Percentiles rank a stretch among this genome's conserved stretches.
phyloP scores from a whole-genome alignment of 2,797 vertebrate genomes.

The Rousettus madagascariensis region DNA sequence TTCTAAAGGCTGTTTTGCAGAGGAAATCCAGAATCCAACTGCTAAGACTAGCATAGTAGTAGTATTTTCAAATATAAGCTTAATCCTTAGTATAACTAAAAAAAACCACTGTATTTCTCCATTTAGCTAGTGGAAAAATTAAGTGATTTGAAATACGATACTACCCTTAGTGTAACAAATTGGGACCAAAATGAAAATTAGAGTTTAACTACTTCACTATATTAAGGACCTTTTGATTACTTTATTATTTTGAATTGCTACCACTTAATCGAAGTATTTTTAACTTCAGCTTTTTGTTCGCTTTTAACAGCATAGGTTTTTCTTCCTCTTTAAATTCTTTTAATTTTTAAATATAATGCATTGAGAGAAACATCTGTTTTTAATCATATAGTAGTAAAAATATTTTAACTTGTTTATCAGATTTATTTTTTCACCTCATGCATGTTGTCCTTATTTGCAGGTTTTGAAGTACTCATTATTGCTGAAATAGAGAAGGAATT shows the following conservation, averaged over 20 bases:
- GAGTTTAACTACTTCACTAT: not conserved
- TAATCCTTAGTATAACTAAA: constrained; percentile 26
- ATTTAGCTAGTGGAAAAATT: not conserved
- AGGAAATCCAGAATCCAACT: constrained; percentile 23
- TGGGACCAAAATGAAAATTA: constrained; percentile 37
- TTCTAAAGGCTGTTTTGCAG: not conserved
- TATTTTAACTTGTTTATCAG: constrained; percentile 39
- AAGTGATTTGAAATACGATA: constrained; percentile 16
- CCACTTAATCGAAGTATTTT: constrained; percentile 41
- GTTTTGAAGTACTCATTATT: constrained; percentile 27
- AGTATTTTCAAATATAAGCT: constrained; percentile 22
- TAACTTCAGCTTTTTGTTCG: constrained; percentile 16
- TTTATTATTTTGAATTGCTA: constrained; percentile 51
- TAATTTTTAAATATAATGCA: constrained; percentile 2
- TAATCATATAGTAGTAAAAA: constrained; percentile 29
- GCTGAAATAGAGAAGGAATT: not conserved
- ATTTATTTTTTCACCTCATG: not conserved
- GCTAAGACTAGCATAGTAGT: not conserved
- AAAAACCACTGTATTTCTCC: not conserved
- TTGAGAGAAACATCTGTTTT: constrained; percentile 50
- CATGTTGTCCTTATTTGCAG: not conserved
- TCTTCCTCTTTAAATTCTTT: constrained; percentile 3
- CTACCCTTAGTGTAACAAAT: constrained; percentile 3
- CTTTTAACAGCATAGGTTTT: constrained; percentile 12
- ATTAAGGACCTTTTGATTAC: not conserved